Evolutionary conservation across 2,113 vertebrate genomes (phyloP).

Genomic region (Ctenodactylus gundi): DNA sequence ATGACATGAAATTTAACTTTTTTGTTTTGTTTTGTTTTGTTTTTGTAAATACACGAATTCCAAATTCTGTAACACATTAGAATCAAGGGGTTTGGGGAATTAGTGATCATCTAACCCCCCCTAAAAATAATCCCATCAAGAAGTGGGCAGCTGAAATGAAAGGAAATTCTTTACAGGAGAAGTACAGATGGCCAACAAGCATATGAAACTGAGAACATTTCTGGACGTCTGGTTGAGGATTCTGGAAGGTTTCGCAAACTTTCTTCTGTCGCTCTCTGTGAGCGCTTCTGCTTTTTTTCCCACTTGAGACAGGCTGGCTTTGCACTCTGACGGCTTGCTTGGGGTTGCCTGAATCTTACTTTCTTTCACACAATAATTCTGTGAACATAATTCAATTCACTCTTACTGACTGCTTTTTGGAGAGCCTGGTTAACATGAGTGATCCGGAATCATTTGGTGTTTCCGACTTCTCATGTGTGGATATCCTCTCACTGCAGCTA

Average conservation of each 20-base stretch:
- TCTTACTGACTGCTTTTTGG: background rate
- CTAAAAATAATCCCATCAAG: too few species aligned
- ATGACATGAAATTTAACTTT: too few species aligned
- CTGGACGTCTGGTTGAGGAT: too few species aligned
- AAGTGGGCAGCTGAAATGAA: too few species aligned
- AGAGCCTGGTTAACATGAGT: background rate
- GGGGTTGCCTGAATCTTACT: background rate
- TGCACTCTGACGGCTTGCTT: background rate
- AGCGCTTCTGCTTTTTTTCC: background rate
- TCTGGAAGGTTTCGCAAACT: background rate
- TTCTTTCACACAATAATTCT: background rate
- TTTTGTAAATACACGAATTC: too few species aligned
- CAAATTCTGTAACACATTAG: too few species aligned
- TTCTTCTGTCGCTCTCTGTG: background rate
- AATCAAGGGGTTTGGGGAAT: too few species aligned
- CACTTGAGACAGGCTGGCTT: background rate
- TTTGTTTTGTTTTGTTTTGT: too few species aligned
- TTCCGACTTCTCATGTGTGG: background rate
- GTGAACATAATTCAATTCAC: background rate
- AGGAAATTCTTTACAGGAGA: too few species aligned
- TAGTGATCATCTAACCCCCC: too few species aligned
- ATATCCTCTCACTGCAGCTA: background rate
- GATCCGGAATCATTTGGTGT: background rate
- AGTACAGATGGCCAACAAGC: too few species aligned
- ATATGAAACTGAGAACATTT: too few species aligned